Base-by-base conservation (phyloP, 1,140 invertebrate genomes). In the Nebria ingens region DNA sequence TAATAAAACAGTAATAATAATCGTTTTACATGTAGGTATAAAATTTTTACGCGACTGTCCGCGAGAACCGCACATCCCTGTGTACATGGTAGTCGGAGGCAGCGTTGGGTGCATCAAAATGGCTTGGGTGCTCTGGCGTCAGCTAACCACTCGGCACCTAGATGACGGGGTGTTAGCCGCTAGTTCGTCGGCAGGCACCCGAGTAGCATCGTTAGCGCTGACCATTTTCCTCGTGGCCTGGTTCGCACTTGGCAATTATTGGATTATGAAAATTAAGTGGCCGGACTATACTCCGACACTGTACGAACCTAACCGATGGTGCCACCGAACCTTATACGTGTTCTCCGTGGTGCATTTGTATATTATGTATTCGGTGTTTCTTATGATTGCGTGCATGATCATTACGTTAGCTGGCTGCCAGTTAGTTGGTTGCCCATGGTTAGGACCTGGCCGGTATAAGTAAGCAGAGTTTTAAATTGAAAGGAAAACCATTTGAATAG, bases 71-170 rank as follows among this genome's bases (percentile, higher is more conserved):
- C 76, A 82, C 53, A 85, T 91, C 53, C 87, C 88, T 0, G 79
- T 90, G 12, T 92, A 91, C 69, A 84, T 91, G 80, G 78, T 91
- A 29, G 86, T 91, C 9, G 87, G 86, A 1, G 89, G 89, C 0
- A 76, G 75, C 4, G 77, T 88, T 19, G 87, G 87, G 0, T 76
- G 80, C 1, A 69, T 85, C 0, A 82, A 85, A 59, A 83, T 89
- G 71, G 72, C 82, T 11, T 81, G 84, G 76, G 70, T 81, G 17
- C 71, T 89, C 9, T 89, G 83, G 74, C 75, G 76, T 1, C 85
- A 87, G 66, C 76, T 88, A 11, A 73, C 75, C 40, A 77, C 76
- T 0, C 71, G 80, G 3, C 73, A 76, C n/a, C 69, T 79, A 13
- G 79, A 83, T 61, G 74, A 77, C 13, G 65, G 74, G 29, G 66